Percentiles rank a stretch among this genome's conserved stretches.
phyloP scores from a whole-genome alignment of 1,140 invertebrate species.

The Lanistes nyassanus region DNA sequence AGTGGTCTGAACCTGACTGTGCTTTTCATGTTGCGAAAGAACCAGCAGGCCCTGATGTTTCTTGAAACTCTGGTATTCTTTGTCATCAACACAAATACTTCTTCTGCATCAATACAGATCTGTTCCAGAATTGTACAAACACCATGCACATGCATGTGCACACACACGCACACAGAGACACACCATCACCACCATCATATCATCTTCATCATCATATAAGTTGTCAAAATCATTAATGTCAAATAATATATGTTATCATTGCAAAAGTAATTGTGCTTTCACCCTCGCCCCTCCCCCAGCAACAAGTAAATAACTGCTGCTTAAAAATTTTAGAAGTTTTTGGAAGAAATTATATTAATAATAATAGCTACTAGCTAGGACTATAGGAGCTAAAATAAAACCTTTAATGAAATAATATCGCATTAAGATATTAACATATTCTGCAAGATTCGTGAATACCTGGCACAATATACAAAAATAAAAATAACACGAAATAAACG shows the following conservation, averaged over 20 bases:
- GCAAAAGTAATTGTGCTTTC: neutral
- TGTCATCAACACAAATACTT: slow-evolving; percentile 79
- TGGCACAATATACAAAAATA: too few species aligned
- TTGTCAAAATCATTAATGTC: neutral
- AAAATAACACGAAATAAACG: too few species aligned
- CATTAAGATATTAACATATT: too few species aligned
- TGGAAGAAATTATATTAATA: neutral
- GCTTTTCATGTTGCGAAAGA: slow-evolving; percentile 77
- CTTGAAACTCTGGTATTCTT: slow-evolving; percentile 80
- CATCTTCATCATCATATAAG: neutral
- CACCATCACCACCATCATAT: neutral
- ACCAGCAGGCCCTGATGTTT: slow-evolving; percentile 81
- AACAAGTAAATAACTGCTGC: neutral
- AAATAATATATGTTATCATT: neutral
- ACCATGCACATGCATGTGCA: neutral
- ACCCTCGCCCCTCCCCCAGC: neutral
- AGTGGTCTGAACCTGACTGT: slow-evolving; percentile 65
- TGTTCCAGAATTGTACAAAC: neutral
- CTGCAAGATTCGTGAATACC: too few species aligned
- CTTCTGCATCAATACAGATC: slow-evolving; percentile 68
- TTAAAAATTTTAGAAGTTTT: neutral
- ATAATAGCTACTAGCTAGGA: too few species aligned
- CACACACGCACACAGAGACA: slow-evolving; percentile 10
- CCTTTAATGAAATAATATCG: too few species aligned
- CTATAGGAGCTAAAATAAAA: too few species aligned